Evolutionary conservation across 2,113 vertebrate species (phyloP).

Genomic region (Forbesichthys agassizii): DNA sequence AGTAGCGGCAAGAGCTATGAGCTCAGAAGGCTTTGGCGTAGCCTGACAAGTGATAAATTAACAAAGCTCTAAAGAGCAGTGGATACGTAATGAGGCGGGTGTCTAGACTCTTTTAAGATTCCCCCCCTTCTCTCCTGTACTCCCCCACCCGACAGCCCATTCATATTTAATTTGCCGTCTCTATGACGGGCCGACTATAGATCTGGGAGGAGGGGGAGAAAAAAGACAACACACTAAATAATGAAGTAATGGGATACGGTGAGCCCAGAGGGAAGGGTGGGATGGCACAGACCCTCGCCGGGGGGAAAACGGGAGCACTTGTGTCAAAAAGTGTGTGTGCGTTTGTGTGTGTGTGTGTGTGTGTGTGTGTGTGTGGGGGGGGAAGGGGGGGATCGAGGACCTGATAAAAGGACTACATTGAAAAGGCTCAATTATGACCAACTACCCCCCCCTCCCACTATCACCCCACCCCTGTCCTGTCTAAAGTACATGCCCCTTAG

Average conservation of each 20-base stretch:
- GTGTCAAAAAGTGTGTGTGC: too few species aligned
- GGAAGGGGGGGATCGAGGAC: conserved; percentile 13
- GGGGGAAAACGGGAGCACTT: conserved; percentile 11
- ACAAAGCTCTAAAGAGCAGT: conserved; percentile 67
- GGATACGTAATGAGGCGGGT: conserved; percentile 66
- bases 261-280: conserved; percentile 33
- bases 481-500: conserved; percentile 14
- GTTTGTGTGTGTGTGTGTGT: too few species aligned
- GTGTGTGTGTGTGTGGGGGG: not conserved
- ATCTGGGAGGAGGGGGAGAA: conserved; percentile 67
- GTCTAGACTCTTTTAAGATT: conserved; percentile 54
- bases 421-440: too few species aligned
- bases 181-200: conserved; percentile 72
- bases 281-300: conserved; percentile 39
- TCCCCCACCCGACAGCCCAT: conserved; percentile 41
- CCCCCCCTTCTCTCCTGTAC: not conserved
- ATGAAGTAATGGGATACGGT: conserved; percentile 68
- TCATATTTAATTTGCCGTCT: conserved; percentile 73
- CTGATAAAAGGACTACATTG: not conserved
- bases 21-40: conserved; percentile 54
- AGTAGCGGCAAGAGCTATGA: conserved; percentile 39
- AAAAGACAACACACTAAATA: conserved; percentile 73
- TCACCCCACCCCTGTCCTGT: not conserved
- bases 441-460: too few species aligned
- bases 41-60: conserved; percentile 72